A percentile compares a stretch with the other conserved stretches of the same genome.
Evolutionary conservation across 2,113 vertebrate genomes (phyloP).

Genomic region (Trogon melanurus): DNA sequence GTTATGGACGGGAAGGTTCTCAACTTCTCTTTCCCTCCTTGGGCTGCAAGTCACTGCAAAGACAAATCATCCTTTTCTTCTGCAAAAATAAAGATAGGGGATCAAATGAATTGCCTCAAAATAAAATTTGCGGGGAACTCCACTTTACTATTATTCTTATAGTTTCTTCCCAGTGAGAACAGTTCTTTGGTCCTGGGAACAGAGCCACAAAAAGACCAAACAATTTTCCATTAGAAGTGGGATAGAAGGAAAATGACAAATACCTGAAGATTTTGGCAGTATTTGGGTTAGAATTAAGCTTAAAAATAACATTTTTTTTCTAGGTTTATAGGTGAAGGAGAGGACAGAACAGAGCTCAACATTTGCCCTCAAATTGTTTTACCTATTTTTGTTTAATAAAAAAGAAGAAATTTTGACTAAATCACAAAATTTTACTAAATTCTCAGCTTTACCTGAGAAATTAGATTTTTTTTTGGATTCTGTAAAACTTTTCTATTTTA

Average conservation of each 20-base stretch:
- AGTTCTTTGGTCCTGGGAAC: constrained; percentile 45
- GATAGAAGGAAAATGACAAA: not conserved
- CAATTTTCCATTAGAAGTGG: not conserved
- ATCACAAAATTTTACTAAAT: not conserved
- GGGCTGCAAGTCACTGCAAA: constrained; percentile 29
- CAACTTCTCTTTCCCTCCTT: not conserved
- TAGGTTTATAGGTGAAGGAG: not conserved
- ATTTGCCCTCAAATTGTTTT: not conserved
- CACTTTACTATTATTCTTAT: constrained; percentile 23
- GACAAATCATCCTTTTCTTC: constrained; percentile 67
- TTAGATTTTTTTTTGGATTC: not conserved
- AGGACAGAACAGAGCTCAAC: not conserved
- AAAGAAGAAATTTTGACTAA: not conserved
- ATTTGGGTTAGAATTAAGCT: not conserved
- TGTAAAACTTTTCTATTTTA: not conserved
- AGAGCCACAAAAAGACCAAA: not conserved
- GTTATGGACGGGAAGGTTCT: constrained; percentile 40
- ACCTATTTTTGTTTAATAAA: not conserved
- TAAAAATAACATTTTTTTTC: not conserved
- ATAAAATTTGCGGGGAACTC: constrained; percentile 21
- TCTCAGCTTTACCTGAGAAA: not conserved
- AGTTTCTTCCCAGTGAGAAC: constrained; percentile 44
- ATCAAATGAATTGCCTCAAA: constrained; percentile 53
- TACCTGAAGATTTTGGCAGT: not conserved
- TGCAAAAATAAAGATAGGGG: constrained; percentile 62